phyloP scores from a whole-genome alignment of 2,113 vertebrate genomes.

The Gorsachius goisagi region DNA sequence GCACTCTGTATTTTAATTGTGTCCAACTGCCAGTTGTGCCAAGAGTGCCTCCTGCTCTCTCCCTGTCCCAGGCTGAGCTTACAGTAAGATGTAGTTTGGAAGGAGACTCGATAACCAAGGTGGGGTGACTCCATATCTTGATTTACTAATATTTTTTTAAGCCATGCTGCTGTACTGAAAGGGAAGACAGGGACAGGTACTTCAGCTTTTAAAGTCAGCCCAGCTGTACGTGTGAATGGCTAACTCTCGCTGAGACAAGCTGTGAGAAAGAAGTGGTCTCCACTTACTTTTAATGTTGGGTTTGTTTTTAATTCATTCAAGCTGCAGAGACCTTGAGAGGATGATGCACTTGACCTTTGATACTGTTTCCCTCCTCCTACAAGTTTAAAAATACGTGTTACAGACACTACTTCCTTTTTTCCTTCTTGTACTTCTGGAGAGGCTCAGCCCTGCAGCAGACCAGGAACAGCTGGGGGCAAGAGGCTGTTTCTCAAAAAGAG shows the following conservation, averaged over 20 bases:
- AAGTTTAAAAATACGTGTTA: neutral
- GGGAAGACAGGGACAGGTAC: neutral
- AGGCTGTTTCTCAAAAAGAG: neutral
- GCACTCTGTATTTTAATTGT: neutral
- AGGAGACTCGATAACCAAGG: neutral
- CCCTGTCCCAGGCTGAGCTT: neutral
- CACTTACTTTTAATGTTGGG: neutral
- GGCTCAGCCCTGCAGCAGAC: neutral
- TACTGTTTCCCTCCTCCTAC: neutral
- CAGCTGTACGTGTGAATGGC: neutral
- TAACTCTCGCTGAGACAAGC: neutral
- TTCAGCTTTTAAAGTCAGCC: neutral
- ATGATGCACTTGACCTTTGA: neutral
- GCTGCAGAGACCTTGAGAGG: neutral
- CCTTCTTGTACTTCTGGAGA: neutral
- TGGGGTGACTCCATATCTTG: neutral
- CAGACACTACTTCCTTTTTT: neutral
- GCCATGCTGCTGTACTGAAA: neutral
- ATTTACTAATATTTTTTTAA: neutral
- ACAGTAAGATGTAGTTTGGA: neutral
- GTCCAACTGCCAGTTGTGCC: neutral
- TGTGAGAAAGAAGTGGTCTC: neutral
- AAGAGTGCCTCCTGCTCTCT: neutral
- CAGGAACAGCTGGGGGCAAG: neutral
- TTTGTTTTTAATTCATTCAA: neutral